Evolutionary conservation across 53 echinoderm and acorn worm genomes (phyloP), one percentile per base, ranked within the genome.

Genomic region (Mesocentrotus franciscanus): DNA sequence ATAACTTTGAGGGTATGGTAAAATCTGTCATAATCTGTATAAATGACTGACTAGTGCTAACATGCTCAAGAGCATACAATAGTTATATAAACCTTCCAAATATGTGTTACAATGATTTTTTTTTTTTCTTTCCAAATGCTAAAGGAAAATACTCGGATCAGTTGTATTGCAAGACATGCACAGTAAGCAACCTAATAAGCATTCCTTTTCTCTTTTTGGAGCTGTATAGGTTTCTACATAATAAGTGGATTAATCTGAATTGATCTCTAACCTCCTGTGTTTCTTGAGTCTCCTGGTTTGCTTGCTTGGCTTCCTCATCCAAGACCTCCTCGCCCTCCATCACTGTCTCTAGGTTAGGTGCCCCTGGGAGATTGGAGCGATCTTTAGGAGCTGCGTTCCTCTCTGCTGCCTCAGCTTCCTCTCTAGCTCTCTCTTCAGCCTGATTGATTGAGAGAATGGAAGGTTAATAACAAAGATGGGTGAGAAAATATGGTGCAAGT

Each of bases 311-410:
- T 58, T 96, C 96, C 16, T 98, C 98, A 29, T 97, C 97, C 18
- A 71, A 36, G 32, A 85, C 95, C 89, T 99, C 99, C 68, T 99
- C 99, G 8, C 96, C 98, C 78, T 98, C 99, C 56, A 96, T 94
- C 39, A 99, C 97, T 8, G 98, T 98, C 96, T 97, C 98, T 55
- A 99, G 96, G 95, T 98, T 99, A 42, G 99, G 99, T 35, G 98
- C 98, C 59, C 98, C 99, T 10, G 97, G 97, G 24, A 96, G 92
- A 95, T 97, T 59, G 95, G 95, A 74, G 95, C 98, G 87, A 93
- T 98, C 92, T 90, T 95, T 93, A 75, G 93, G 61, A 93, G 87
- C 27, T n/a, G 34, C 39, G n/a, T 87, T 10, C 71, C 87, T 94
- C 87, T 94, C 96, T 56, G 96, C 97, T 6, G 92, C 95, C 60